Base-by-base conservation (phyloP, 2,888 invertebrate genomes). In the Nymphalis polychloros region DNA sequence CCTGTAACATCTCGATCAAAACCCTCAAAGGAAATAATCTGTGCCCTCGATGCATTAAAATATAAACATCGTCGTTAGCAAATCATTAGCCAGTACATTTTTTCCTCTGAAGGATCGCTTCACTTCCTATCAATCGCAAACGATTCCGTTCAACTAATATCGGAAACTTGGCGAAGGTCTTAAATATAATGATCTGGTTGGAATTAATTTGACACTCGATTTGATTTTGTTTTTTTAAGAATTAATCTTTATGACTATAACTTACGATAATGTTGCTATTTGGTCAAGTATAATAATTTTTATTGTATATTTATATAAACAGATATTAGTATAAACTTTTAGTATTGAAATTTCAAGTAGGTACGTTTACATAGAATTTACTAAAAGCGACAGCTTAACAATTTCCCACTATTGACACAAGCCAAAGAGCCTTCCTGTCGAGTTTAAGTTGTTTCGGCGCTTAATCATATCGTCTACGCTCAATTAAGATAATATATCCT, bases 1-100 rank as follows among this genome's bases (percentile, higher is more conserved):
- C 75, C 76, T 78, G 69, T 76, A 74, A 73, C 73, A 78, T 73
- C 73, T 78, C 80, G 86, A 84, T 85, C 83, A 77, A 82, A 77
- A 72, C 84, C 83, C 83, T 90, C 90, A 92, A 92, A 92, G 88
- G 87, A 91, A 92, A 89, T 91, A 91, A 91, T 91, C 92, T 91
- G 79, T 77, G 79, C 78, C 76, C 77, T 75, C 79, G 82, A 78
- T 87, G 90, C 90, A 89, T 92, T 89, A 89, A 90, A 90, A 92
- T 86, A 50, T 50, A 91, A 91, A 92, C 87, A 90, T 88, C 82
- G 82, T 91, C 92, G 92, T 93, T 92, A 91, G 90, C 90, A 92
- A 91, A 92, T 92, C 92, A 91, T 92, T 92, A 93, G 91, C 89
- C 84, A 78, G 75, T 79, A 85, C 82, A 83, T 87, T 88, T 31